A percentile compares a stretch with the other conserved stretches of the same genome.
Evolutionary conservation across 2,888 invertebrate species (phyloP).

Genomic region (Melipona bicolor): DNA sequence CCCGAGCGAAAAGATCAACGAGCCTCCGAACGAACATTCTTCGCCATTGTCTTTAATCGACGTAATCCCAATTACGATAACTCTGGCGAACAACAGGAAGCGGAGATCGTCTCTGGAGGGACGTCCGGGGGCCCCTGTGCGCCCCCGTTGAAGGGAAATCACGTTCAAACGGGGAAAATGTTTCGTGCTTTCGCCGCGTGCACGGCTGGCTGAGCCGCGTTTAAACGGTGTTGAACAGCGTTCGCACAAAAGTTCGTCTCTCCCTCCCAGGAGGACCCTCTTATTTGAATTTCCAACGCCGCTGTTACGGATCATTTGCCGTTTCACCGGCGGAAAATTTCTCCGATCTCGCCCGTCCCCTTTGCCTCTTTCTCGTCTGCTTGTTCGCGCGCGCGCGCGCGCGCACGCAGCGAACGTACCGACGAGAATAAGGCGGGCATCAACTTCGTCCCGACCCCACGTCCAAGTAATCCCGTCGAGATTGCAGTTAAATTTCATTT

Average conservation of each 20-base stretch:
- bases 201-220: slow-evolving; percentile 1
- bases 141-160: no score
- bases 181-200: not conserved
- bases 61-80: no score
- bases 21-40: no score
- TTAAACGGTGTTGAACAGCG: slow-evolving; percentile 28
- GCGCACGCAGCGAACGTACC: not conserved
- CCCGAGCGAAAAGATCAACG: no score
- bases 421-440: slow-evolving; percentile 1
- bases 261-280: slow-evolving; percentile 27
- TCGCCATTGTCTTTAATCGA: no score
- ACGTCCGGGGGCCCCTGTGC: no score
- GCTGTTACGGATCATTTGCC: slow-evolving; percentile 54
- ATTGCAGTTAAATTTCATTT: slow-evolving; percentile 51
- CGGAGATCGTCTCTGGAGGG: no score
- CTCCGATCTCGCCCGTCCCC: not conserved
- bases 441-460: slow-evolving; percentile 22
- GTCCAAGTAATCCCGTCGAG: slow-evolving; percentile 36
- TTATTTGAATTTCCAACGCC: slow-evolving; percentile 45
- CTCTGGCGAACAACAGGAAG: no score
- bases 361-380: not conserved
- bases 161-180: not conserved
- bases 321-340: slow-evolving; percentile 39
- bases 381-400: not conserved
- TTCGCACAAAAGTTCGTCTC: slow-evolving; percentile 30